Evolutionary conservation across 2,888 invertebrate species (phyloP).

Genomic region (Napeogenes sylphis): DNA sequence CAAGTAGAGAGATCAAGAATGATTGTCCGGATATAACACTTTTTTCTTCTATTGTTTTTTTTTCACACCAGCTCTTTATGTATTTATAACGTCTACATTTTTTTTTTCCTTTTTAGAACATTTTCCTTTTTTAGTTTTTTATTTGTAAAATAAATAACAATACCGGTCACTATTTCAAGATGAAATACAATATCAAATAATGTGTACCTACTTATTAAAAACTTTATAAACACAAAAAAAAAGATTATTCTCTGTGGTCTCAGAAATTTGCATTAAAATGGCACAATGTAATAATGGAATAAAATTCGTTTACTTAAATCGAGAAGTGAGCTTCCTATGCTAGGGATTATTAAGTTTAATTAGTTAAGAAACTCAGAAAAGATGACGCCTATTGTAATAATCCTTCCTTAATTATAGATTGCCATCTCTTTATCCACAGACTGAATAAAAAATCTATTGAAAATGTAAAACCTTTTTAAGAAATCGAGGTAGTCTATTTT

Average conservation of each 20-base stretch:
- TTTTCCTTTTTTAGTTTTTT: too few species aligned
- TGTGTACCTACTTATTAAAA: slow-evolving; percentile 14
- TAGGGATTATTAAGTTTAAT: slow-evolving; percentile 72
- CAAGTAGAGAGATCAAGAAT: too few species aligned
- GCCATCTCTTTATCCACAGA: slow-evolving; percentile 22
- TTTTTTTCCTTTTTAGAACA: too few species aligned
- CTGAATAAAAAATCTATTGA: slow-evolving; percentile 24
- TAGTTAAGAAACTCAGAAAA: slow-evolving; percentile 55
- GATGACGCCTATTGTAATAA: slow-evolving; percentile 50
- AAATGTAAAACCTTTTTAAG: slow-evolving; percentile 2
- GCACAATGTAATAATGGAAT: slow-evolving; percentile 42
- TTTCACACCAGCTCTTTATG: too few species aligned
- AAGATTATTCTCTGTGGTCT: slow-evolving; percentile 27
- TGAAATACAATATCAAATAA: neutral
- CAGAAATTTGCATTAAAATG: slow-evolving; percentile 36
- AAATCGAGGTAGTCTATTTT: neutral
- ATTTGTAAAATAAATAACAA: neutral
- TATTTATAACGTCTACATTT: too few species aligned
- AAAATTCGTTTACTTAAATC: slow-evolving; percentile 51
- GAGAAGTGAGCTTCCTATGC: slow-evolving; percentile 53
- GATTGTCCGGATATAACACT: too few species aligned
- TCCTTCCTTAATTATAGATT: slow-evolving; percentile 35
- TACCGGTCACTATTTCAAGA: neutral
- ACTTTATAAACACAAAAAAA: slow-evolving; percentile 17
- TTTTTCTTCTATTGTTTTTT: too few species aligned